Evolutionary conservation across 2,888 invertebrate species (phyloP), one percentile per base, ranked within the genome.

Genomic region (Sisyra nigra): DNA sequence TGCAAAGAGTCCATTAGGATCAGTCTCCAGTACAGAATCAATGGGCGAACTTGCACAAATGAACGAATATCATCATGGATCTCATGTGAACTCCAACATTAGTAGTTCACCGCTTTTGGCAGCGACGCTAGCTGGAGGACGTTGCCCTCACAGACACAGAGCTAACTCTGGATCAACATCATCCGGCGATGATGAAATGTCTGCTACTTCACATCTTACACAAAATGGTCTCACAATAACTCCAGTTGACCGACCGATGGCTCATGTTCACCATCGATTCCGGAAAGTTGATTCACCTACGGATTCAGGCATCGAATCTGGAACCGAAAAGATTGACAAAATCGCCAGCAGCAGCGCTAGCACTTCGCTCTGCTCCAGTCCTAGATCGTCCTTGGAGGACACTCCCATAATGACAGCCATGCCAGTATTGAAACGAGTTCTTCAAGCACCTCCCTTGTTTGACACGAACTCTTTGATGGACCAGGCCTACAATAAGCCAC

Each of bases 221-320:
- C 78, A 79, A 57, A 78, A 79, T 50, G 80, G 80, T 34, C 68
- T 80, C 53, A 80, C 80, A 48, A 80, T 80, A 48, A 80, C 80
- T 30, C 78, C 80, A 40, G 78, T 80, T 48, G 57, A 59, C 44
- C 57, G 63, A 50, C 60, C 65, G 14, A 46, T 47, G 29, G 57
- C 47, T 32, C 47, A 47, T 9, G 53, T 59, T 9, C 63, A 61
- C 51, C 65, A 66, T 45, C 74, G 84, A 44, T 84, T 82, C 61
- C 76, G 88, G 51, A 88, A 89, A 59, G 67, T 89, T 44, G 91
- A 91, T 56, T 89, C 88, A 9, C 91, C 91, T 19, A 88, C 85
- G 49, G 92, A 92, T 62, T 91, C 91, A 42, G 92, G 91, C 39
- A 91, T 92, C 57, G 92, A 92, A 60, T 86, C 87, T 7, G 91